A percentile compares a stretch with the other conserved stretches of the same genome.
These are phyloP conservation scores for Polyergus mexicanus DNA, from an alignment of 1,140 invertebrate genomes.

Conservation along the genomic window DNA sequence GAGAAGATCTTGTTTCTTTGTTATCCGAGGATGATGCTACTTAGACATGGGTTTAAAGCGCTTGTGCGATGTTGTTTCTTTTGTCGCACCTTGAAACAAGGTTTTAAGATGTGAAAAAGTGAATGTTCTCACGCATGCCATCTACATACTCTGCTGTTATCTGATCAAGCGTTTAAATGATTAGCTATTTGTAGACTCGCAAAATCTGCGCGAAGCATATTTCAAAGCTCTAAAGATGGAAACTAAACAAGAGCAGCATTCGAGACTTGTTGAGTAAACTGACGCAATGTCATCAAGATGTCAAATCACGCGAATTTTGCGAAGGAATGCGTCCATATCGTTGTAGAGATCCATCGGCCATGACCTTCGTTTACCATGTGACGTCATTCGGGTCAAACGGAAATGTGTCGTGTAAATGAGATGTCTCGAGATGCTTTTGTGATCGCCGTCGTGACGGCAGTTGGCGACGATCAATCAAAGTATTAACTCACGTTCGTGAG, in stretches of 20 bases:
- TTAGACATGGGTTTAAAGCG: background rate
- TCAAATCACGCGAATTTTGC: background rate
- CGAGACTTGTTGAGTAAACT: background rate
- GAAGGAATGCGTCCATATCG: background rate
- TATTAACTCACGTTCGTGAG: background rate
- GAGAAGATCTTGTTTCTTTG: background rate
- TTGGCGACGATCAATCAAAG: slow-evolving; percentile 13
- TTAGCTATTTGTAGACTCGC: background rate
- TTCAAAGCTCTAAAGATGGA: background rate
- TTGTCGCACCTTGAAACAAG: background rate
- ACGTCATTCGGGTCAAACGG: slow-evolving; percentile 43
- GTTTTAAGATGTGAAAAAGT: background rate
- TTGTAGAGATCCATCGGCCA: slow-evolving; percentile 1
- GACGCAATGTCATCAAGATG: background rate
- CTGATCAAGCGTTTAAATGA: background rate
- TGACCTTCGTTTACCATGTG: slow-evolving; percentile 66
- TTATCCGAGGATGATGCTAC: background rate
- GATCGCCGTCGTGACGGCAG: background rate
- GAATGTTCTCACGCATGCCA: background rate
- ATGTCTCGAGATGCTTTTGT: slow-evolving; percentile 35
- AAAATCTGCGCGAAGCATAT: background rate
- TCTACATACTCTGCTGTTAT: background rate
- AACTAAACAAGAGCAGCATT: background rate
- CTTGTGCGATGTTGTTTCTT: background rate
- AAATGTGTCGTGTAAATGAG: slow-evolving; percentile 37